Evolutionary conservation across 2,797 vertebrate species (phyloP), one percentile per base, ranked within the genome.

Genomic region (Pterois miles): DNA sequence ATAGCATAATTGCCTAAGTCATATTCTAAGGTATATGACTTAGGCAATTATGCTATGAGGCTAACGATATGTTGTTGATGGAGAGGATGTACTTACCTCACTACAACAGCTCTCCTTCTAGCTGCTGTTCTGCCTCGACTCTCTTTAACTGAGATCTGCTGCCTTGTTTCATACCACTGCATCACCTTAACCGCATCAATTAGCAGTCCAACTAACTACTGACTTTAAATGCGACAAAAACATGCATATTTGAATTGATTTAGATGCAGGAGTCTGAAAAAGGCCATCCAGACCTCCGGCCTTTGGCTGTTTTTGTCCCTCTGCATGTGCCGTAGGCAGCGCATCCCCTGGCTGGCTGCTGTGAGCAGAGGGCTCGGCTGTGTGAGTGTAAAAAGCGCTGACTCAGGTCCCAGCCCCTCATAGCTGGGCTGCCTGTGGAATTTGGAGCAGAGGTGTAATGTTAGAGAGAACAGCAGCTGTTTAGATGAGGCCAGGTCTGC

Each of bases 381-480:
- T 57, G 54, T 57, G 54, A 84, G 85, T 78, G 82, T 64, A 14
- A 71, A 91, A 92, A 93, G 56, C 31, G 94, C 94, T 95, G 94
- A 96, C 91, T 95, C 93, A 95, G 93, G 71, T 90, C 76, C 68
- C 91, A 81, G 79, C 88, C 82, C 80, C 86, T 91, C 86, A 86
- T 64, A 74, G 85, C 80, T 73, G 69, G 65, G 76, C 89, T 87
- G 92, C 84, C 88, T 87, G 89, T 93, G 93, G 93, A 92, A 94
- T 94, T 88, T 93, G 74, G 91, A 90, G 90, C 90, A 69, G 91
- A 92, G 89, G 89, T 92, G 93, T 89, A 88, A 94, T 71, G 90
- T 92, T 91, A 13, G 90, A 78, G 81, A 91, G 88, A 84, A 71
- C 81, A 82, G 90, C 93, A 93, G 92, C 92, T 94, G 93, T 92